phyloP scores from a whole-genome alignment of 2,113 vertebrate species.

The Pygoscelis antarcticus region DNA sequence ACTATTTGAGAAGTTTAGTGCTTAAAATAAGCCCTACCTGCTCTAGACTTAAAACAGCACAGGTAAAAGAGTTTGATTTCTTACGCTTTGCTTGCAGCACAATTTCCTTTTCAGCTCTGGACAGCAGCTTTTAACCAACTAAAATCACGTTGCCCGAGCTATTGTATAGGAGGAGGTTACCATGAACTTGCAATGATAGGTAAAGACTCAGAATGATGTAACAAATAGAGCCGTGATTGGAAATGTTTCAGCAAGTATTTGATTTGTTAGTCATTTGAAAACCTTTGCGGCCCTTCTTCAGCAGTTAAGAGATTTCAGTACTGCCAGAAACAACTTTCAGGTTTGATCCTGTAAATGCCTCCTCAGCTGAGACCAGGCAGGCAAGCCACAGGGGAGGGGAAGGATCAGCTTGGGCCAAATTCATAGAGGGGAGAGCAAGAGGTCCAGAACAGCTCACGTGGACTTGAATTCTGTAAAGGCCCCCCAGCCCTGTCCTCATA shows the following conservation, averaged over 20 bases:
- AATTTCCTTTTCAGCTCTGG: neutral
- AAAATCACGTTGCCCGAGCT: neutral
- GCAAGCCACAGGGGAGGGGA: neutral
- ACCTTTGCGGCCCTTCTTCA: neutral
- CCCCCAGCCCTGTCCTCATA: fast-evolving
- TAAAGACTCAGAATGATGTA: neutral
- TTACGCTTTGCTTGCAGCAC: neutral
- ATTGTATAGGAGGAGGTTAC: no score
- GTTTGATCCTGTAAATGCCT: neutral
- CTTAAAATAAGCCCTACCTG: neutral
- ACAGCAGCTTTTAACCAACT: neutral
- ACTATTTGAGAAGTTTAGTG: neutral
- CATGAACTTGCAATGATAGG: fast-evolving
- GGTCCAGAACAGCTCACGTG: fast-evolving
- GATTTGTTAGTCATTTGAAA: neutral
- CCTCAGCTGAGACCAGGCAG: neutral
- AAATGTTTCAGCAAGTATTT: neutral
- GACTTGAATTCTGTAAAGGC: fast-evolving
- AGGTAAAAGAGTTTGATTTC: neutral
- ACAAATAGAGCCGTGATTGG: neutral
- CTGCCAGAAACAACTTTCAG: neutral
- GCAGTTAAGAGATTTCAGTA: neutral
- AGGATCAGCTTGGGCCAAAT: neutral
- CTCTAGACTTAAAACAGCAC: neutral
- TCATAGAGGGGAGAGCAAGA: neutral